Percentiles rank a stretch among this genome's conserved stretches.
Evolutionary conservation across 1,140 invertebrate genomes (phyloP).

Genomic region (Radopholus similis): DNA sequence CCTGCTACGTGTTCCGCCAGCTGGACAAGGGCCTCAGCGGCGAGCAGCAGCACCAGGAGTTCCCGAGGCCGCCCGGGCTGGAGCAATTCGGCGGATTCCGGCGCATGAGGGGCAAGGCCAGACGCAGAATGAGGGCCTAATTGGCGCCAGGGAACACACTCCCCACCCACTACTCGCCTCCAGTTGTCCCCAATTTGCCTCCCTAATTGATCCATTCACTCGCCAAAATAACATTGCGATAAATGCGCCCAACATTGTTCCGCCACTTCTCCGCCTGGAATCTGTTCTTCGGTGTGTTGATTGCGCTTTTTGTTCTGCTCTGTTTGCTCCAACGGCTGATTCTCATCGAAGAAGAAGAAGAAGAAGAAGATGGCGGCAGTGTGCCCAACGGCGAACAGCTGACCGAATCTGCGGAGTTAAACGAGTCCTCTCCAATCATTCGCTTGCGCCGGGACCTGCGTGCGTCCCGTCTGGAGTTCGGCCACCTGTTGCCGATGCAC

Average conservation of each 20-base stretch:
- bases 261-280: not conserved
- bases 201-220: not conserved
- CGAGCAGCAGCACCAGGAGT: not conserved
- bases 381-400: not conserved
- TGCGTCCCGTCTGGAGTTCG: not conserved
- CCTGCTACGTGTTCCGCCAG: slow-evolving; percentile 15
- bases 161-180: no score
- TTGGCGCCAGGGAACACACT: no score
- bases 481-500: not conserved
- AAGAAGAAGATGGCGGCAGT: not conserved
- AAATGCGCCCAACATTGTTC: not conserved
- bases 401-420: not conserved
- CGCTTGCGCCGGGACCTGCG: not conserved
- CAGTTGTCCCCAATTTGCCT: no score
- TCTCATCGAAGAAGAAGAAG: not conserved
- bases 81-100: not conserved
- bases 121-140: not conserved
- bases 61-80: not conserved
- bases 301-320: not conserved
- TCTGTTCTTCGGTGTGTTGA: not conserved
- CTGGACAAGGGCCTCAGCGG: not conserved
- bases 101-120: not conserved
- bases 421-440: not conserved
- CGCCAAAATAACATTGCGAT: no score
- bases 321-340: not conserved